These are phyloP conservation scores for Pseudeuparius sepicola DNA, from an alignment of 2,888 invertebrate genomes.

Conservation along the genomic window DNA sequence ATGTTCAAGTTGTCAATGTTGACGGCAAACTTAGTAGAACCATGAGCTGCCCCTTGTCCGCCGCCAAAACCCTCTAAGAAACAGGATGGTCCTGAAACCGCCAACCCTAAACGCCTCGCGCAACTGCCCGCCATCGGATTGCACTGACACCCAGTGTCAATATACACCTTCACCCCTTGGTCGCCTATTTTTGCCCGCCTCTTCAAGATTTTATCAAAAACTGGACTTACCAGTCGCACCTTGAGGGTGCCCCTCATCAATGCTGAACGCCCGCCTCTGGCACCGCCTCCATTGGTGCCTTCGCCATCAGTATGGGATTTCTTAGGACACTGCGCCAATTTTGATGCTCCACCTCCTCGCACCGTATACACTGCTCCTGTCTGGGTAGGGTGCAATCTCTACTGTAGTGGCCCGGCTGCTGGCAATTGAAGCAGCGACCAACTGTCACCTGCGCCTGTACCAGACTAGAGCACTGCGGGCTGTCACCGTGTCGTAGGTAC, in stretches of 20 bases:
- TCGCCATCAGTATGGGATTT: too few relatives aligned
- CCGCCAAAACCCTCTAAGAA: constrained; percentile 3
- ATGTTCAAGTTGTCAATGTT: constrained; percentile 3
- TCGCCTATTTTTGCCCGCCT: constrained; percentile 2
- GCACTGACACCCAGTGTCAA: constrained; percentile 5
- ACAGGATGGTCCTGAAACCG: background rate
- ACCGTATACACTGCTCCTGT: constrained; percentile 8
- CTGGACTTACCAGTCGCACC: constrained; percentile 7
- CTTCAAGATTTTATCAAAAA: constrained; percentile 9
- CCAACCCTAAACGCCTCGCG: background rate
- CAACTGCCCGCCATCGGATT: constrained; percentile 3
- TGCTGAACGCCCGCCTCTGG: constrained; percentile 1
- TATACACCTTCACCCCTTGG: constrained; percentile 1
- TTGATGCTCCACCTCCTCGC: constrained; percentile 10
- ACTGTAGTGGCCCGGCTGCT: constrained; percentile 10
- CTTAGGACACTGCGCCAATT: constrained; percentile 8
- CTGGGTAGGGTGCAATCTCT: constrained; percentile 10
- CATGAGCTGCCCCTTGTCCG: constrained; percentile 1
- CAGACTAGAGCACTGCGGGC: background rate
- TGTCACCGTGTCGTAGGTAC: too few relatives aligned
- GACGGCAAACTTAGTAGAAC: background rate
- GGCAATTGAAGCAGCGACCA: constrained; percentile 14
- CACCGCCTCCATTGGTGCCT: constrained; percentile 1
- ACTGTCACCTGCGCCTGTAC: constrained; percentile 1
- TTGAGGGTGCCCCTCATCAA: too few relatives aligned